Evolutionary conservation across 2,113 vertebrate genomes (phyloP).

Genomic region (Pelobates fuscus): DNA sequence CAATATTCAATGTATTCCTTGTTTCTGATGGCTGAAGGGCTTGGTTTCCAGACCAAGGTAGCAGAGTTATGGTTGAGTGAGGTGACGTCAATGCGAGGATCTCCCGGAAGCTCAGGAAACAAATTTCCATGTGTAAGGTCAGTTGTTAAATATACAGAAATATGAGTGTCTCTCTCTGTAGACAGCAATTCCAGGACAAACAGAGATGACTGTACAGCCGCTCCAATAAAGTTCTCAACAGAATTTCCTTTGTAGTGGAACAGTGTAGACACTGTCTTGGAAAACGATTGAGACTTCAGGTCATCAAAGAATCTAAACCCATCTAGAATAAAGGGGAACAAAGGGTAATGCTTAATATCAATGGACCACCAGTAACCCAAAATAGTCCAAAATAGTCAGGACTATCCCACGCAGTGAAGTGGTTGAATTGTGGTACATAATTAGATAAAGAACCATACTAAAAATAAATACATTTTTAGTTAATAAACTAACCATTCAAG

Average conservation of each 20-base stretch:
- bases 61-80: slow-evolving; percentile 80
- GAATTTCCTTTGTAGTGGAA: slow-evolving; percentile 77
- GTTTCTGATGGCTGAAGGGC: slow-evolving; percentile 65
- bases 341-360: neutral
- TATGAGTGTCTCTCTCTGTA: slow-evolving; percentile 72
- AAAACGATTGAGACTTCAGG: slow-evolving; percentile 49
- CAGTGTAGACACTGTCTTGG: slow-evolving; percentile 66
- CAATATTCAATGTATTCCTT: slow-evolving; percentile 77
- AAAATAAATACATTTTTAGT: too few species aligned
- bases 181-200: slow-evolving; percentile 79
- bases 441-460: too few species aligned
- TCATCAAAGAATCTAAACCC: slow-evolving; percentile 17
- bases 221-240: slow-evolving; percentile 74
- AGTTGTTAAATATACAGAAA: slow-evolving; percentile 73
- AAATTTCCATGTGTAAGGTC: slow-evolving; percentile 64
- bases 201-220: slow-evolving; percentile 69
- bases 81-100: slow-evolving; percentile 73
- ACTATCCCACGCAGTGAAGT: neutral
- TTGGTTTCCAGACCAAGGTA: slow-evolving; percentile 82
- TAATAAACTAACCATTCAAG: too few species aligned
- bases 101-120: slow-evolving; percentile 78
- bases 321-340: slow-evolving; percentile 53
- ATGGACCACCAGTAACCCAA: too few species aligned
- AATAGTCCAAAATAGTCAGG: neutral
- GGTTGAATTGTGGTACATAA: too few species aligned